phyloP scores from a whole-genome alignment of 2,113 vertebrate species.

The Macaca fascicularis region DNA sequence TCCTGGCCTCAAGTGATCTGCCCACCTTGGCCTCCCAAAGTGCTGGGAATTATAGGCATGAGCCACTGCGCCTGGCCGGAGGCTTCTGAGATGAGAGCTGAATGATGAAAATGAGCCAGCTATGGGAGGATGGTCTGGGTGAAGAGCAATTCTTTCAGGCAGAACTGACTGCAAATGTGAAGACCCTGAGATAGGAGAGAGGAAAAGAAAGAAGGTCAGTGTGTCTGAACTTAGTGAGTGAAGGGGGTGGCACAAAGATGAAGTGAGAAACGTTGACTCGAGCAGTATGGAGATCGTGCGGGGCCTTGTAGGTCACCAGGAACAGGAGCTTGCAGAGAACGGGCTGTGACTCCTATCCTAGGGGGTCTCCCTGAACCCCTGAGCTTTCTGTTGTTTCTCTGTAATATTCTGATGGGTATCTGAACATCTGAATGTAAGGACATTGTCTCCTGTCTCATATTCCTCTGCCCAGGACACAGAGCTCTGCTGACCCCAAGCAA shows the following conservation, averaged over 20 bases:
- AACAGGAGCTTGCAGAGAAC: neutral
- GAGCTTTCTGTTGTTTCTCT: neutral
- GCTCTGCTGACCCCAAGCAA: neutral
- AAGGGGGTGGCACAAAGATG: neutral
- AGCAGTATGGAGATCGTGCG: fast-evolving
- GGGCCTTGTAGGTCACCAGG: neutral
- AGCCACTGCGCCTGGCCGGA: too few species aligned
- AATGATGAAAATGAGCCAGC: neutral
- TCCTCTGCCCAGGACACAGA: neutral
- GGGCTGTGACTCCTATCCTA: neutral
- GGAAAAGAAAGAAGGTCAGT: neutral
- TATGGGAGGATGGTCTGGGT: neutral
- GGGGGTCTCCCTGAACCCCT: neutral
- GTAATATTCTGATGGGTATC: neutral
- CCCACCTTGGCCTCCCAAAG: too few species aligned
- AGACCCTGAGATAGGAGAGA: neutral
- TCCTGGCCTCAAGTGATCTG: too few species aligned
- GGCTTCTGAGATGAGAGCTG: neutral
- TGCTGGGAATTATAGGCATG: too few species aligned
- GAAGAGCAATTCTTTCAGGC: neutral
- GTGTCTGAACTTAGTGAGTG: neutral
- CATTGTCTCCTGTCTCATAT: too few species aligned
- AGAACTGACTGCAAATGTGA: neutral
- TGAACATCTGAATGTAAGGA: neutral
- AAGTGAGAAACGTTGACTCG: too few species aligned